Base-by-base conservation (phyloP, 2,113 vertebrate species). In the Aleadryas rufinucha region DNA sequence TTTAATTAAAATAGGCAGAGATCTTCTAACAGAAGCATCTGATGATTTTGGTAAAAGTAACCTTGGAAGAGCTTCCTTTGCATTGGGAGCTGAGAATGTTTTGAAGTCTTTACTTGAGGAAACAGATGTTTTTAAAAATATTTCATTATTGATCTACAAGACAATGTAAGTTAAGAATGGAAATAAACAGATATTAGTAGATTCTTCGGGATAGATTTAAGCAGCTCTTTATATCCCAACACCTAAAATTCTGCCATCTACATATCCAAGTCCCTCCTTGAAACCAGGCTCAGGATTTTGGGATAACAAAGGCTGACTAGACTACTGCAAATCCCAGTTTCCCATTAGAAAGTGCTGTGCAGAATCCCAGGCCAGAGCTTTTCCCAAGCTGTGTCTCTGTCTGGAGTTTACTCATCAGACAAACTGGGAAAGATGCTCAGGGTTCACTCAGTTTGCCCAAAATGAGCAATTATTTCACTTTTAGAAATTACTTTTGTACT, bases 11-110 rank as follows among this genome's bases (percentile, higher is more conserved):
- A 88, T 47, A 47, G 91, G 97, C 9, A 97, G 19, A 81, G 96
- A 74, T 84, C 97, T 97, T 60, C 89, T 72, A 24, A 89, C 16
- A 21, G 97, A 96, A 76, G 94, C 72, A 81, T 94, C 97, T 80
- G 95, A 94, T 4, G 63, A 83, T 84, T 98, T 97, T 78, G 97
- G 47, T 65, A 97, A 59, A 80, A 97, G 84, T 22, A 95, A 79
- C 95, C 97, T 97, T 72, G 98, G 33, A 65, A 96, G 44, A 96
- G 78, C 81, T 87, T 98, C 98, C 85, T 97, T 98, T 88, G 93
- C 15, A 76, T 39, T 96, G 2, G 68, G 37, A 90, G 76, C 0
- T 89, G 97, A 77, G 50, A 98, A 61, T 27, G 92, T 30, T 93
- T 88, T 95, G 75, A 98, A 98, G 84, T 96, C 97, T 71, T 87